phyloP scores from a whole-genome alignment of 2,113 vertebrate genomes.

The Perca flavescens region DNA sequence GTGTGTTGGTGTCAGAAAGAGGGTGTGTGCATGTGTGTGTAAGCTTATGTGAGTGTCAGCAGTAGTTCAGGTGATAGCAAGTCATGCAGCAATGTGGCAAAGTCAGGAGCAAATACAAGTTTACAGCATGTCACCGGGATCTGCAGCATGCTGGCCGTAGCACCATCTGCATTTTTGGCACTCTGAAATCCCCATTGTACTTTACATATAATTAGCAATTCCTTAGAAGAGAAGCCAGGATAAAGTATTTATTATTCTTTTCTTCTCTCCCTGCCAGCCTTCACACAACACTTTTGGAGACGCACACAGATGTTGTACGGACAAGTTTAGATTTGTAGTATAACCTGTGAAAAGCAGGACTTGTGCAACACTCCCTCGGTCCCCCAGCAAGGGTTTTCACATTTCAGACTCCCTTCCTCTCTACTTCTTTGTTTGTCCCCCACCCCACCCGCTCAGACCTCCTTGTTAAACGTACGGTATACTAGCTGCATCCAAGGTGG shows the following conservation, averaged over 20 bases:
- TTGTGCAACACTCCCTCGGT: conserved; percentile 25
- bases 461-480: conserved; percentile 1
- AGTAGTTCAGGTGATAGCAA: conserved; percentile 44
- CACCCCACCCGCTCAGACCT: conserved; percentile 14
- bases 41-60: conserved; percentile 18
- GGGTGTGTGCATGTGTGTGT: conserved; percentile 4
- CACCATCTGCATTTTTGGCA: conserved; percentile 41
- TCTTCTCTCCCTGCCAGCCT: conserved; percentile 23
- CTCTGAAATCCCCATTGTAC: conserved; percentile 9
- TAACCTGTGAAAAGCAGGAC: conserved; percentile 42
- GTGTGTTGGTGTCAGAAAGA: conserved; percentile 45
- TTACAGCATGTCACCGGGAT: conserved; percentile 25
- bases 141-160: conserved; percentile 22
- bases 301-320: conserved; percentile 34
- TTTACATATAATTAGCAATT: conserved; percentile 54
- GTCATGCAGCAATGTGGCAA: conserved; percentile 20
- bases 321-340: conserved; percentile 51
- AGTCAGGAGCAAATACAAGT: conserved; percentile 35
- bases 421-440: conserved; percentile 31
- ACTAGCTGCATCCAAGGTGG: too few species aligned
- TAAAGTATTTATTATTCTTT: conserved; percentile 47
- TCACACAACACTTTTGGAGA: conserved; percentile 28
- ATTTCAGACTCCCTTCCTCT: conserved; percentile 45
- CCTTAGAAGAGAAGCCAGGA: conserved; percentile 49
- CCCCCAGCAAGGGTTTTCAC: conserved; percentile 35